phyloP scores from a whole-genome alignment of 2,888 invertebrate species.

The Troilus luridus region DNA sequence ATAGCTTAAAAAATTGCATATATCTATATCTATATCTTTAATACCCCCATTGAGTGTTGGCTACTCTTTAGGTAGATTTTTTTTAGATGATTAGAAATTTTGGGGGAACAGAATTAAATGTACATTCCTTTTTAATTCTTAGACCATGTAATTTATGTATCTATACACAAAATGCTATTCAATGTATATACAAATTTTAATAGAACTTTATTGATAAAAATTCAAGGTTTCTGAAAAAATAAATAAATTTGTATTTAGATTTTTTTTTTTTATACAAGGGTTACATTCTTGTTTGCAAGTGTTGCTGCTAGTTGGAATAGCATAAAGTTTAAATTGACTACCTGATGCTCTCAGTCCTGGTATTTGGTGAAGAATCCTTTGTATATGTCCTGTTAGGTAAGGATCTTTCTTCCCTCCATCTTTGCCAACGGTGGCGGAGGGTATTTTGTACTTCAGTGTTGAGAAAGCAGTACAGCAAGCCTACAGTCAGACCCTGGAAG shows the following conservation, averaged over 20 bases:
- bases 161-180: no score
- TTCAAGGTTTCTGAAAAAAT: no score
- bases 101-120: no score
- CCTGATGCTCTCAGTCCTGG: constrained; percentile 69
- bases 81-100: no score
- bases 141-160: neutral
- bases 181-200: no score
- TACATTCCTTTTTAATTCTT: no score
- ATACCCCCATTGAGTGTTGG: no score
- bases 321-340: constrained; percentile 62
- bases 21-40: no score
- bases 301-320: neutral
- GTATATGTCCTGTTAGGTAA: constrained; percentile 80
- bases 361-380: constrained; percentile 81
- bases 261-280: neutral
- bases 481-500: constrained; percentile 89
- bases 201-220: no score
- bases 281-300: neutral
- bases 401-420: constrained; percentile 81
- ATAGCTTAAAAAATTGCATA: no score
- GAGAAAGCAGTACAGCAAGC: constrained; percentile 92
- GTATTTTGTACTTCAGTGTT: constrained; percentile 93
- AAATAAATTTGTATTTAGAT: no score
- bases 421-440: constrained; percentile 83
- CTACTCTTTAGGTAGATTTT: no score